Conservation (phyloP, 2,888 invertebrate genomes). For the Idaea aversata region DNA sequence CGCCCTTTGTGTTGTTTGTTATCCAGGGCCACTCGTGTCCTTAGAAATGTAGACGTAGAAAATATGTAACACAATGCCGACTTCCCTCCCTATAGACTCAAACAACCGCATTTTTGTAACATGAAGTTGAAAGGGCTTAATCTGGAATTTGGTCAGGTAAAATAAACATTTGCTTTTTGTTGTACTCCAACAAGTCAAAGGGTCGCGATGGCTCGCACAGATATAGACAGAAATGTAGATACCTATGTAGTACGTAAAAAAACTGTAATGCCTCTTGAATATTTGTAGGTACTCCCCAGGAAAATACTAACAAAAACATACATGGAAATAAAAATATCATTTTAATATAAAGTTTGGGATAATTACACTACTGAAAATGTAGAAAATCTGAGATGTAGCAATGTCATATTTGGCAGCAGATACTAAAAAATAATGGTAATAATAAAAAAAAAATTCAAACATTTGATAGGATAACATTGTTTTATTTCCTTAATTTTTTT, state of each 20-base stretch:
- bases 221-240: neutral
- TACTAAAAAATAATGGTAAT: too few relatives aligned
- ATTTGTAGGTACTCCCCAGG: too few relatives aligned
- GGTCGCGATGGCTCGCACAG: slow-evolving; percentile 27
- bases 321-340: too few relatives aligned
- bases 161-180: slow-evolving; percentile 61
- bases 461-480: too few relatives aligned
- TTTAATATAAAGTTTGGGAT: too few relatives aligned
- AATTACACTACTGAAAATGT: too few relatives aligned
- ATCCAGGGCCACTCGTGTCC: slow-evolving; percentile 57
- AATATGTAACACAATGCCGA: slow-evolving; percentile 59
- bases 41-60: slow-evolving; percentile 53
- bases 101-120: slow-evolving; percentile 63
- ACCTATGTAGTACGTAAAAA: neutral
- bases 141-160: slow-evolving; percentile 68
- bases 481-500: too few relatives aligned
- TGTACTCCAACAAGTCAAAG: slow-evolving; percentile 43
- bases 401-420: too few relatives aligned
- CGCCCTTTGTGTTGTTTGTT: slow-evolving; percentile 70
- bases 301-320: too few relatives aligned
- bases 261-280: too few relatives aligned
- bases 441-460: too few relatives aligned
- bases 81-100: slow-evolving; percentile 60
- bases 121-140: slow-evolving; percentile 65
- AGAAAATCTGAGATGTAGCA: too few relatives aligned